These are phyloP conservation scores for Plutomurus gul DNA, from an alignment of 1,140 invertebrate genomes.

Conservation along the genomic window DNA sequence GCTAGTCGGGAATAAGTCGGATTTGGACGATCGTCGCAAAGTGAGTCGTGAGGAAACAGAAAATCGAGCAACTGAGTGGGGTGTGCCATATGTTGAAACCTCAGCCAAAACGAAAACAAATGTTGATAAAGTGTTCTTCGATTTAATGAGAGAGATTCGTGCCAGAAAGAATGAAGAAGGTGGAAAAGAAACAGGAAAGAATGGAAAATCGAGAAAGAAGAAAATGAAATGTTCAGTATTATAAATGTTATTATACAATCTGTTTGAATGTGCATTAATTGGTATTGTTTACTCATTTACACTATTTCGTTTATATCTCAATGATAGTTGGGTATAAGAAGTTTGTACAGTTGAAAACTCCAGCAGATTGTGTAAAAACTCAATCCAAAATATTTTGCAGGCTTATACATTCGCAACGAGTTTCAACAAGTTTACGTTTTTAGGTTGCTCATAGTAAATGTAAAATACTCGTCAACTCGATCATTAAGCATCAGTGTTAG, in stretches of 20 bases:
- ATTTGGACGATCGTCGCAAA: slow-evolving; percentile 90
- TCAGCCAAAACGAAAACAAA: slow-evolving; percentile 98
- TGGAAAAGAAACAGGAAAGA: slow-evolving; percentile 83
- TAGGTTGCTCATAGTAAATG: no score
- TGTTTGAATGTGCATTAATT: not conserved
- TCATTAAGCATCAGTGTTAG: no score
- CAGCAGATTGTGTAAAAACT: no score
- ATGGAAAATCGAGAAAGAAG: slow-evolving; percentile 85
- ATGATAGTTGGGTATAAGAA: not conserved
- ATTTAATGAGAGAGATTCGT: slow-evolving; percentile 96
- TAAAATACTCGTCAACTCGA: no score
- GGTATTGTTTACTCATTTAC: not conserved
- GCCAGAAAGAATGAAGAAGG: slow-evolving; percentile 92
- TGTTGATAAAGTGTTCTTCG: slow-evolving; percentile 99
- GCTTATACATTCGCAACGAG: no score
- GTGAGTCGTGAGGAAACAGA: slow-evolving; percentile 87
- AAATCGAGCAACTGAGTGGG: slow-evolving; percentile 86
- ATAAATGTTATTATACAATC: slow-evolving; percentile 61
- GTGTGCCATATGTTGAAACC: slow-evolving; percentile 97
- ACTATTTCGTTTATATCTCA: not conserved
- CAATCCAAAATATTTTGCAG: no score
- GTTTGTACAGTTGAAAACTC: no score
- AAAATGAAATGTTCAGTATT: slow-evolving; percentile 92
- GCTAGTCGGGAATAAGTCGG: slow-evolving; percentile 97
- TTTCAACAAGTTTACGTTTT: no score